phyloP scores from a whole-genome alignment of 37 sponge, comb jelly and placozoan genomes.

The Aphrocallistes beatrix region DNA sequence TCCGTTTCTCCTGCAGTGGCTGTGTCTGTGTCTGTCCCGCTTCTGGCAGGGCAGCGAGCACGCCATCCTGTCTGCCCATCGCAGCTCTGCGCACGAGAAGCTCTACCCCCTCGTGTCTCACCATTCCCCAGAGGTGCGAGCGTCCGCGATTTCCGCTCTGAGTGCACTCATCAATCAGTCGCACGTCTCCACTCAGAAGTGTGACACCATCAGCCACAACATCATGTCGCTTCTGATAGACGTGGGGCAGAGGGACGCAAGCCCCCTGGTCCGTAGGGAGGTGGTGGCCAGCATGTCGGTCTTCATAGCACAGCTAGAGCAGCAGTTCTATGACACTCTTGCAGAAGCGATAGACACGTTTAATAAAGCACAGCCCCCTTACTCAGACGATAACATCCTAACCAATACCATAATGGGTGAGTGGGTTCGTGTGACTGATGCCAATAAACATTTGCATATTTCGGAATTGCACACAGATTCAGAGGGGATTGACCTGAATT shows the following conservation, averaged over 20 bases:
- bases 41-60: conserved; percentile 73
- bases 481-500: neutral
- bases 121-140: conserved; percentile 70
- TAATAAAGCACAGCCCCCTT: neutral
- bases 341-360: neutral
- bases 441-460: neutral
- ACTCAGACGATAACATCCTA: neutral
- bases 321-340: conserved; percentile 39
- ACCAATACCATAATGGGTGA: neutral
- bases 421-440: neutral
- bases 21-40: conserved; percentile 79
- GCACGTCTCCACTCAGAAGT: neutral
- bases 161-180: neutral
- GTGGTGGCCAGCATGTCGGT: conserved; percentile 63
- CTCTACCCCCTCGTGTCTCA: conserved; percentile 67
- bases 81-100: conserved; percentile 75
- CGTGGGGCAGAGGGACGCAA: neutral
- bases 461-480: neutral
- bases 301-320: conserved; percentile 54
- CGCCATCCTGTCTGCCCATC: conserved; percentile 67
- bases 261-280: conserved; percentile 44
- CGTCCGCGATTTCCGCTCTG: neutral
- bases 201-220: neutral
- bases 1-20: conserved; percentile 28
- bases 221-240: neutral